Evolutionary conservation across 2,113 vertebrate genomes (phyloP), one percentile per base, ranked within the genome.

Genomic region (Mesocricetus auratus): DNA sequence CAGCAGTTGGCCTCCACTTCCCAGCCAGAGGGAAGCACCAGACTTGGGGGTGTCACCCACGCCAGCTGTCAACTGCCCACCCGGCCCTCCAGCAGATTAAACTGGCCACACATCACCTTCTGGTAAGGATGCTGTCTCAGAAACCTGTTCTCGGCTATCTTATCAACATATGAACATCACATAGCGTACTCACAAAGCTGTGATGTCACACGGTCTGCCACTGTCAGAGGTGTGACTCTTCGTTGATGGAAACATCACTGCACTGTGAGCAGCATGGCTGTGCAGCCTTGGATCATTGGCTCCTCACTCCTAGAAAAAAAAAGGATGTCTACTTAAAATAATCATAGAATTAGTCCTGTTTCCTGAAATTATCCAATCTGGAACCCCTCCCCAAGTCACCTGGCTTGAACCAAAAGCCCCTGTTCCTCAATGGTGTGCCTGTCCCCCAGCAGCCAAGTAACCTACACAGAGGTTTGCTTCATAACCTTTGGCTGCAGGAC

Each of bases 361-460:
- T 71, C 64, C 50, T 75, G 69, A n/a, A 31, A 39, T 15, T n/a
- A 36, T n/a, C 79, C 47, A 58, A 31, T 3, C 73, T n/a, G 1
- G 21, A 31, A 5, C 42, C 11, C 82, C 21, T 36, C 19, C 29
- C 12, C 21, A 33, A 68, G 60, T 42, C n/a, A 24, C 69, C 91
- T 31, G 7, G 45, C 58, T 60, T 19, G 36, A 17, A 16, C 66
- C 56, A 3, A 31, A 87, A n/a, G 15, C 10, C 68, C 10, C 3
- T 0, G 0, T 10, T 81, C 26, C 68, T 60, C 64, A 0, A 0
- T 0, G 0, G 3, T 1, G 3, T 12, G 5, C 0, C 3, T 29
- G 29, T 22, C 31, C 11, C 45, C 13, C 74, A 21, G 77, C 16
- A 16, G 13, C 21, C n/a, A 82, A 36, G 47, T 69, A 79, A 17